Evolutionary conservation across 2,888 invertebrate genomes (phyloP).

Genomic region (Pseudeuparius sepicola): DNA sequence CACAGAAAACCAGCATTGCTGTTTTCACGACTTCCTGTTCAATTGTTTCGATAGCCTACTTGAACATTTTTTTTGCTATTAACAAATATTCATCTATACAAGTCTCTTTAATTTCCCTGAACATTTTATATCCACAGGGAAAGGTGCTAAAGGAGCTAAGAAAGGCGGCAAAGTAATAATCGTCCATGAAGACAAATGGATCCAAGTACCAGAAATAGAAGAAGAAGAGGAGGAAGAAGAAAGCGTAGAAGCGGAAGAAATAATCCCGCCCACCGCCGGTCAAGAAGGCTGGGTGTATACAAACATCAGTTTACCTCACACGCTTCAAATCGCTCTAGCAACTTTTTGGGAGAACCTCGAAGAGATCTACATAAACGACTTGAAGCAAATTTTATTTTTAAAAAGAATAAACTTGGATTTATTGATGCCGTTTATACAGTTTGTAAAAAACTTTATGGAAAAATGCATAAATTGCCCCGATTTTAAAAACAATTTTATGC

Average conservation of each 20-base stretch:
- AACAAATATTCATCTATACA: too few relatives aligned
- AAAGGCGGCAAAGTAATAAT: slow-evolving; percentile 21
- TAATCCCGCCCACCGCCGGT: slow-evolving; percentile 28
- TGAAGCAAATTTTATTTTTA: slow-evolving; percentile 44
- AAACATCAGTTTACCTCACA: slow-evolving; percentile 30
- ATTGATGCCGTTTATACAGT: slow-evolving; percentile 47
- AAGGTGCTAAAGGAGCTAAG: slow-evolving; percentile 18
- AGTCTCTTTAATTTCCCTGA: too few relatives aligned
- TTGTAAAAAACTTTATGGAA: slow-evolving; percentile 45
- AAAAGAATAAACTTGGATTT: slow-evolving; percentile 46
- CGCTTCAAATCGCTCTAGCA: slow-evolving; percentile 33
- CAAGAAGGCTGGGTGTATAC: slow-evolving; percentile 37
- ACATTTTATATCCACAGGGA: too few relatives aligned
- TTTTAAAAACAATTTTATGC: slow-evolving; percentile 47
- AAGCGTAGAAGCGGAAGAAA: slow-evolving; percentile 12
- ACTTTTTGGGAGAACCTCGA: slow-evolving; percentile 41
- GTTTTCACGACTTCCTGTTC: too few relatives aligned
- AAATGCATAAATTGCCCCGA: slow-evolving; percentile 47
- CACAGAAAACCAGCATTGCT: too few relatives aligned
- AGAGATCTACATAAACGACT: slow-evolving; percentile 40
- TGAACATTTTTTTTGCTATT: too few relatives aligned
- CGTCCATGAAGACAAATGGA: slow-evolving; percentile 30
- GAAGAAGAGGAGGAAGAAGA: slow-evolving; percentile 24
- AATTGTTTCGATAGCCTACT: too few relatives aligned
- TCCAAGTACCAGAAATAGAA: slow-evolving; percentile 31